These are phyloP conservation scores for Lasius fuliginosus DNA, from an alignment of 2,888 invertebrate species.

Conservation along the genomic window DNA sequence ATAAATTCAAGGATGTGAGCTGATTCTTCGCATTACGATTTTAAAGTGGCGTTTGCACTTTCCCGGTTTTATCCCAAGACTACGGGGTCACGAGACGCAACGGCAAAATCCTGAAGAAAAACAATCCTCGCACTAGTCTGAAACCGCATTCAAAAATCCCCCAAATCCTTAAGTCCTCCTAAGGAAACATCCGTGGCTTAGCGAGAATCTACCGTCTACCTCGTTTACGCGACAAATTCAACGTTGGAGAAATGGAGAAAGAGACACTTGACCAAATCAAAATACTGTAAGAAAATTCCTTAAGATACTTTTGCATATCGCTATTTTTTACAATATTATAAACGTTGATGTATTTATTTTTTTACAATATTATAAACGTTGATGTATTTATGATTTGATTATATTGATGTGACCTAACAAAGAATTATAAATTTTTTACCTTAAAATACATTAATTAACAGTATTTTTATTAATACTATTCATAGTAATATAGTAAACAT, in stretches of 20 bases:
- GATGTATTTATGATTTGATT: not conserved
- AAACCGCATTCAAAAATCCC: slow-evolving; percentile 53
- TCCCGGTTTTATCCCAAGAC: slow-evolving; percentile 26
- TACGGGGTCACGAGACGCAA: slow-evolving; percentile 45
- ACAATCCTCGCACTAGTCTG: slow-evolving; percentile 30
- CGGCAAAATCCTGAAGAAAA: slow-evolving; percentile 54
- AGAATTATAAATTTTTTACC: not conserved
- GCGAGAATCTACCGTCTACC: slow-evolving; percentile 39
- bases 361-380: not conserved
- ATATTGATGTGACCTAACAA: not conserved
- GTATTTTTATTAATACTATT: not conserved
- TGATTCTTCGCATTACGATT: slow-evolving; percentile 43
- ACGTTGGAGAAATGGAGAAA: slow-evolving; percentile 26
- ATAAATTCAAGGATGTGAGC: not conserved
- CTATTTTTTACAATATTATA: not conserved
- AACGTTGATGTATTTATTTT: not conserved
- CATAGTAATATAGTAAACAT: not conserved
- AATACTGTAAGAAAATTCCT: slow-evolving; percentile 19
- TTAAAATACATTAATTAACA: not conserved
- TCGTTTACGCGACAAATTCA: slow-evolving; percentile 46
- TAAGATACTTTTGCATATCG: not conserved
- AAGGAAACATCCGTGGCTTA: slow-evolving; percentile 52
- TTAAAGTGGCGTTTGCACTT: slow-evolving; percentile 35
- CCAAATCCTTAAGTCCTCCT: slow-evolving; percentile 54
- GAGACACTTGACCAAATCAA: slow-evolving; percentile 31